Base-by-base conservation (phyloP, 2,888 invertebrate genomes). In the Drosophila kambysellisi region DNA sequence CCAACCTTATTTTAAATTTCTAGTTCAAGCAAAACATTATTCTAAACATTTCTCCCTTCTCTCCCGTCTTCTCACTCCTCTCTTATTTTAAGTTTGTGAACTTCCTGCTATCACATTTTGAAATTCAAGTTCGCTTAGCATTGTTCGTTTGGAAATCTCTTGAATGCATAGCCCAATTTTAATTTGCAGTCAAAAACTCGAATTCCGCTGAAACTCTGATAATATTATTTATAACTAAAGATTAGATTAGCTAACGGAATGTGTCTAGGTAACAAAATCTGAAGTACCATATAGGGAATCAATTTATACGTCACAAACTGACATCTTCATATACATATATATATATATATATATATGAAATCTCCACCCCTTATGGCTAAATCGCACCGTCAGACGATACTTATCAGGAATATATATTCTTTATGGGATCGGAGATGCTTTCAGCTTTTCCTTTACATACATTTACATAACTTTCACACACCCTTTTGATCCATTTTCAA, bases 1-100 rank as follows among this genome's bases (percentile, higher is more conserved):
- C 43, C 53, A 50, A 32, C 54, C 51, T 70, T 63, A 58, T 70
- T 59, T 59, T 63, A 35, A 56, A 65, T 53, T 66, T 60, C 50
- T 64, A 50, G 48, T 46, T 46, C 46, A 46, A 25, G 25, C 6
- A 3, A 15, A n/a, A n/a, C 25, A 25, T 25, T 25, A 25, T 25
- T 46, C 25, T 15, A 25, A 46, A 25, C 46, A 46, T 8, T 46
- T 15, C 4, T 20, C 25, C 4, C 20, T 20, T 25, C 12, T 20
- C 20, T 20, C 8, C 7, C 2, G 11, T 54, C 9, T 11, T 4
- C 20, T 9, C 9, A 3, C 17, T 25, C 5, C 29, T 50, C 8
- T 15, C 25, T 2, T 9, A 6, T 17, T 51, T 51, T 30, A 3
- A 8, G 15, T 2, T n/a, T 39, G 30, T 39, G 3, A 7, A n/a